Percentiles rank a stretch among this genome's conserved stretches.
phyloP scores from a whole-genome alignment of 1,140 invertebrate species.

The Drosophila takahashii region DNA sequence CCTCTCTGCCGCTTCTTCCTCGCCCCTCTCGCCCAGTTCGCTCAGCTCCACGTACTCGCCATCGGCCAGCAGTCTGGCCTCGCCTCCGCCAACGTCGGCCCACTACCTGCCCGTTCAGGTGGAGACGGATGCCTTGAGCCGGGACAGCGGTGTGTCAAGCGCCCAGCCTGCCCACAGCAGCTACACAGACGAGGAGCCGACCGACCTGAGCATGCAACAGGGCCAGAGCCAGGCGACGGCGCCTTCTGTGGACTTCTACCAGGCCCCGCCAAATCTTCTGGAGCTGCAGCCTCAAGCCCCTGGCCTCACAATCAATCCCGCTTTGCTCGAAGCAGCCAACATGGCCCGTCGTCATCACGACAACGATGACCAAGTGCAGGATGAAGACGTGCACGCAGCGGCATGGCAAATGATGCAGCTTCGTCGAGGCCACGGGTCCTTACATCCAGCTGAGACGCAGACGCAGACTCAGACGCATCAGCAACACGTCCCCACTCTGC shows the following conservation, averaged over 20 bases:
- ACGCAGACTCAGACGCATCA: constrained; percentile 14
- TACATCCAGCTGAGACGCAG: constrained; percentile 19
- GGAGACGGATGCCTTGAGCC: constrained; percentile 70
- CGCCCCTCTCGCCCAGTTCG: constrained; percentile 64
- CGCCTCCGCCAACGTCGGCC: constrained; percentile 41
- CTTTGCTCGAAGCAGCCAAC: constrained; percentile 85
- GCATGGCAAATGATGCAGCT: constrained; percentile 73
- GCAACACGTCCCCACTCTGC: constrained; percentile 41
- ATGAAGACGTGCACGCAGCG: constrained; percentile 61
- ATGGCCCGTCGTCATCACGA: constrained; percentile 69
- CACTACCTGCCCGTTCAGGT: constrained; percentile 30
- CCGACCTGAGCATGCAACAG: constrained; percentile 78
- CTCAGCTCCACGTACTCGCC: constrained; percentile 67
- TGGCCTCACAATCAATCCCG: constrained; percentile 84
- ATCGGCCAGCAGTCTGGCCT: constrained; percentile 55
- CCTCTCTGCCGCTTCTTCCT: constrained; percentile 24
- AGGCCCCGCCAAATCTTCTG: constrained; percentile 24
- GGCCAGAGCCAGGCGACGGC: constrained; percentile 12
- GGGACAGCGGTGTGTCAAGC: constrained; percentile 74
- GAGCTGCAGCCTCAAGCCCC: constrained; percentile 26
- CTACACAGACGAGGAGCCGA: constrained; percentile 73
- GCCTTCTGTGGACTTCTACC: constrained; percentile 22
- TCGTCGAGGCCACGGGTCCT: constrained; percentile 52
- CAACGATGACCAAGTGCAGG: constrained; percentile 35
- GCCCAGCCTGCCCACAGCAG: constrained; percentile 43